phyloP scores from a whole-genome alignment of 2,113 vertebrate genomes.

The Isichthys henryi region DNA sequence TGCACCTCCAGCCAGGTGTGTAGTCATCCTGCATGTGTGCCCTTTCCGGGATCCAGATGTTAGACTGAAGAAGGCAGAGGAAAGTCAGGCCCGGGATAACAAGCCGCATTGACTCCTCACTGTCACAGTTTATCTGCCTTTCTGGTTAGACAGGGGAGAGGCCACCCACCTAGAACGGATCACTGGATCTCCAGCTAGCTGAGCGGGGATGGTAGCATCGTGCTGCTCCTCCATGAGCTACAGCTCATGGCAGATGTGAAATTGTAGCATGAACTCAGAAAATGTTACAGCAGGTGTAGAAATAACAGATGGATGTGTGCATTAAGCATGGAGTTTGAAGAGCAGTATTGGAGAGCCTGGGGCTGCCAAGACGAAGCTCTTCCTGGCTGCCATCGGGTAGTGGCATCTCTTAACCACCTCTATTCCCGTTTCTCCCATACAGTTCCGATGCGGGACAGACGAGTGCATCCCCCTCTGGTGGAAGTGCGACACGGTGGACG shows the following conservation, averaged over 20 bases:
- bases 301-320: background rate
- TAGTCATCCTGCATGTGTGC: background rate
- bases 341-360: background rate
- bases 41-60: background rate
- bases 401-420: background rate
- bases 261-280: background rate
- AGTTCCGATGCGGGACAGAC: conserved; percentile 98
- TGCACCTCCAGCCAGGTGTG: conserved; percentile 92
- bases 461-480: conserved; percentile 99
- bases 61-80: background rate
- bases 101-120: background rate
- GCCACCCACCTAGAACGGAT: background rate
- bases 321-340: background rate
- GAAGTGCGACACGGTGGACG: conserved; percentile 97
- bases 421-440: background rate
- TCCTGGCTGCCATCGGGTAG: background rate
- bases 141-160: background rate
- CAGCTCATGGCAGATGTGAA: background rate
- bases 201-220: background rate
- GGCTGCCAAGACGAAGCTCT: background rate
- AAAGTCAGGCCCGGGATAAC: background rate
- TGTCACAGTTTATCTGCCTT: background rate
- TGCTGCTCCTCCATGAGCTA: background rate
- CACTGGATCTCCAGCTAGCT: background rate
- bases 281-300: background rate